Evolutionary conservation across 2,797 vertebrate species (phyloP).

Genomic region (Passerculus sandwichensis): DNA sequence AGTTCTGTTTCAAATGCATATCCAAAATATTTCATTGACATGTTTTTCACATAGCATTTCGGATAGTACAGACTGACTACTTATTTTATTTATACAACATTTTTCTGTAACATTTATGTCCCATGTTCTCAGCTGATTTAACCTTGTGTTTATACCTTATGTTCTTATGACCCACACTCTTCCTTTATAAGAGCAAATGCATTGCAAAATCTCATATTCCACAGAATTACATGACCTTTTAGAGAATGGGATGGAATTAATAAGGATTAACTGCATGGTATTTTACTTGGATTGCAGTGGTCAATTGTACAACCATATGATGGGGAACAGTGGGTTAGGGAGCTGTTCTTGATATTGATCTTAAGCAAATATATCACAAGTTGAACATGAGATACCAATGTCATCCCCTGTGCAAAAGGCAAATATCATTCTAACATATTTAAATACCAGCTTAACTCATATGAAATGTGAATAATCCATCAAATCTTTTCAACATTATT

Average conservation of each 20-base stretch:
- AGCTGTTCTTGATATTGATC: background rate
- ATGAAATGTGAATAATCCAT: background rate
- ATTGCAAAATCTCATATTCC: background rate
- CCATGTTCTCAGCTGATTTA: background rate
- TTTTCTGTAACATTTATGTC: background rate
- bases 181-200: background rate
- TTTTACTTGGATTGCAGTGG: background rate
- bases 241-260: background rate
- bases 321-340: background rate
- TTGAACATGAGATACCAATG: background rate
- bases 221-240: background rate
- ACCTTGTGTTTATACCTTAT: background rate
- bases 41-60: background rate
- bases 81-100: background rate
- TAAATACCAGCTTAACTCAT: background rate
- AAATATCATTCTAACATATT: background rate
- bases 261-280: background rate
- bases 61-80: background rate
- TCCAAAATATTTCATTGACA: background rate
- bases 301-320: background rate
- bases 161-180: background rate
- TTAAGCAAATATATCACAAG: background rate
- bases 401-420: background rate
- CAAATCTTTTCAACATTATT: background rate
- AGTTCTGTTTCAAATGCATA: background rate